Evolutionary conservation across 1,140 invertebrate species (phyloP).

Genomic region (Plectrocnemia conspersa): DNA sequence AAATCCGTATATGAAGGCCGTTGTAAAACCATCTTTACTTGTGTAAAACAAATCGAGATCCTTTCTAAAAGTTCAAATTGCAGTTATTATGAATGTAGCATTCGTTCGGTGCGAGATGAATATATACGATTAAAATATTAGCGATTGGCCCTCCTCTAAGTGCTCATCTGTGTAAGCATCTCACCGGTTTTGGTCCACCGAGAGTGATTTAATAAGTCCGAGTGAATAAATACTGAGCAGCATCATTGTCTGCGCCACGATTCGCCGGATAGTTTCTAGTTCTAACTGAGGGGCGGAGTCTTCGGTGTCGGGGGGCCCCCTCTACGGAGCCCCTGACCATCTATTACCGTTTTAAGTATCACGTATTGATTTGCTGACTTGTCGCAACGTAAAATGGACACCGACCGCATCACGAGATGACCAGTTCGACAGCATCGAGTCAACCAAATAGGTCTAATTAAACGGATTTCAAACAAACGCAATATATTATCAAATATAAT

Average conservation of each 20-base stretch:
- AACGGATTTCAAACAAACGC: no score
- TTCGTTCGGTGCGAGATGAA: no score
- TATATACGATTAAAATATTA: no score
- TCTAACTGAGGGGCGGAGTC: constrained; percentile 10
- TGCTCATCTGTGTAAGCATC: no score
- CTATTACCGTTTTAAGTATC: constrained; percentile 4
- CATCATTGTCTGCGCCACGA: constrained; percentile 8
- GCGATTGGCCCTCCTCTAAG: no score
- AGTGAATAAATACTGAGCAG: constrained; percentile 5
- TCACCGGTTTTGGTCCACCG: constrained; percentile 6
- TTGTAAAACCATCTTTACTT: constrained; percentile 15
- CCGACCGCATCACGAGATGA: neutral
- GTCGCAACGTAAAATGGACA: neutral
- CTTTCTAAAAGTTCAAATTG: constrained; percentile 9
- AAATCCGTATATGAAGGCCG: constrained; percentile 25
- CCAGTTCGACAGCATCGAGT: neutral
- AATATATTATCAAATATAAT: no score
- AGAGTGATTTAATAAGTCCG: constrained; percentile 8
- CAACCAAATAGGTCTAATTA: neutral
- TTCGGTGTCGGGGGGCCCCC: constrained; percentile 8
- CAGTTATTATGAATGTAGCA: no score
- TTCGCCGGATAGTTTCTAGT: constrained; percentile 4
- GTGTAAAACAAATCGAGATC: constrained; percentile 10
- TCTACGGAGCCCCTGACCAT: neutral
- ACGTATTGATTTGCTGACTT: constrained; percentile 4